A percentile compares a stretch with the other conserved stretches of the same genome.
phyloP scores from a whole-genome alignment of 1,140 invertebrate genomes.

The Venustaconcha ellipsiformis region DNA sequence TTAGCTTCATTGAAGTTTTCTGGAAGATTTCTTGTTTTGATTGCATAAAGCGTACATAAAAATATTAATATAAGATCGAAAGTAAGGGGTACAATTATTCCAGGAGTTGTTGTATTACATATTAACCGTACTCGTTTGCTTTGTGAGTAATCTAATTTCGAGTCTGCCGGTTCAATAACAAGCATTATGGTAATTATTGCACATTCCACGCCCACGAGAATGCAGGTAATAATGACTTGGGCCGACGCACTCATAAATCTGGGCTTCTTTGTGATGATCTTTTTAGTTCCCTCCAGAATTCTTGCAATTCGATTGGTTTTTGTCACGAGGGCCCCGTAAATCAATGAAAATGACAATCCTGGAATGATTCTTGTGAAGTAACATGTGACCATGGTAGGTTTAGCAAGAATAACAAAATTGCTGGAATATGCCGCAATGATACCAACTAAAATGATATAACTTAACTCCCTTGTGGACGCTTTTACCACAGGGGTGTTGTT shows the following conservation, averaged over 20 bases:
- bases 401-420: constrained; percentile 80
- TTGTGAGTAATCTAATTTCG: constrained; percentile 73
- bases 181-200: constrained; percentile 79
- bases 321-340: constrained; percentile 85
- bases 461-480: constrained; percentile 83
- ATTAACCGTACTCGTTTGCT: constrained; percentile 71
- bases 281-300: constrained; percentile 84
- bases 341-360: constrained; percentile 84
- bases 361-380: constrained; percentile 78
- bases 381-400: constrained; percentile 78
- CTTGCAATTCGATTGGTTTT: constrained; percentile 89
- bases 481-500: constrained; percentile 85
- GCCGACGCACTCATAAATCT: constrained; percentile 75
- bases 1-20: constrained; percentile 84
- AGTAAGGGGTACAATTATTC: constrained; percentile 81
- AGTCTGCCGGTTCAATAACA: constrained; percentile 77
- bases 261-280: constrained; percentile 83
- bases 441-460: constrained; percentile 80
- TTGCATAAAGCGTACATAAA: constrained; percentile 85
- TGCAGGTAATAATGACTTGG: constrained; percentile 77
- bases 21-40: constrained; percentile 88
- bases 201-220: constrained; percentile 80
- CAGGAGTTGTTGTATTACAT: constrained; percentile 79
- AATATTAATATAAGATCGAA: constrained; percentile 84
- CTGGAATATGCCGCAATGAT: constrained; percentile 74